A percentile compares a stretch with the other conserved stretches of the same genome.
Conservation (phyloP, 1,140 invertebrate genomes). For the Conus ventricosus region DNA sequence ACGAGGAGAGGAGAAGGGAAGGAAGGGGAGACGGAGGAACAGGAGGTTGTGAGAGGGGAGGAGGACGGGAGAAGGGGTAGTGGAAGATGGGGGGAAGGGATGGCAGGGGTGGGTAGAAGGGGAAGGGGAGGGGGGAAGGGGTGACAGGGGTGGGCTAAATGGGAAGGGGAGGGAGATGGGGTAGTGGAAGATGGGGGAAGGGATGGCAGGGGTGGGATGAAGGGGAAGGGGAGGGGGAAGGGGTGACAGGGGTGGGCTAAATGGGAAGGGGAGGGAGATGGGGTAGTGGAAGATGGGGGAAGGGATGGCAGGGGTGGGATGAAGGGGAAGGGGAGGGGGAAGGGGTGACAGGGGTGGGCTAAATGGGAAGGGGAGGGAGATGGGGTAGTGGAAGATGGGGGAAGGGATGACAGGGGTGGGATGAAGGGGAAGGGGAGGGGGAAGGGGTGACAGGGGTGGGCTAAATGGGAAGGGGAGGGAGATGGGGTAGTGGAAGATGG, state of each 20-base stretch:
- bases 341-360: not conserved
- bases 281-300: no score
- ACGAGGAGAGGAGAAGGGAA: not conserved
- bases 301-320: not conserved
- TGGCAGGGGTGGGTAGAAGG: no score
- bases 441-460: not conserved
- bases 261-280: not conserved
- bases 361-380: not conserved
- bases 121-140: no score
- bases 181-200: no score
- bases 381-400: no score
- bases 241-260: not conserved
- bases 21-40: not conserved
- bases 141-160: no score
- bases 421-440: not conserved
- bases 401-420: not conserved
- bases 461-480: not conserved
- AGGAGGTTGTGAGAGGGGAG: not conserved
- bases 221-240: no score
- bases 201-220: no score
- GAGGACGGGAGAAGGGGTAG: not conserved
- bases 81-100: no score
- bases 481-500: not conserved
- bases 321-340: no score
- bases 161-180: no score